Base-by-base conservation (phyloP, 2,797 vertebrate species). In the Sciurus carolinensis region DNA sequence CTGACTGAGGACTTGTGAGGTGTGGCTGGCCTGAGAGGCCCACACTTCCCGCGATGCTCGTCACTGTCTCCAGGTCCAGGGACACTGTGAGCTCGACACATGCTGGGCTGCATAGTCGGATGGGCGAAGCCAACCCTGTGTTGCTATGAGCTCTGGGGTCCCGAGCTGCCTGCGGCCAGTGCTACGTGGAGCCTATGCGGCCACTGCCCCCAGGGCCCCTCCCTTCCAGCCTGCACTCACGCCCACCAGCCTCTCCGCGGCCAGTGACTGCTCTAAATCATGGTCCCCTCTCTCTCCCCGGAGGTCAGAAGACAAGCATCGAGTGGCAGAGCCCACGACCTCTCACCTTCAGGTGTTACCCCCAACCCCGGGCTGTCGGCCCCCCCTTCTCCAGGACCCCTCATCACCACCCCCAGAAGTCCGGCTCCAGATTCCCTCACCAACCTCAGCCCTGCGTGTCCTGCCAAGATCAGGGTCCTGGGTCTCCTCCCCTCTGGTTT, bases 281-380 rank as follows among this genome's bases (percentile, higher is more conserved):
- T 22, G 15, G 15, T 79, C 39, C 30, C 12, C 17, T 44, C 69
- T 84, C 69, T 84, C 30, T 11, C 42, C 5, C 10, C 26, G 30
- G 62, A 79, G 50, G 69, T 95, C 72, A 92, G 54, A 81, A 84
- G 84, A 24, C 85, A 89, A 84, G n/a, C n/a, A 62, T 79, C 18
- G 89, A 42, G 81, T 66, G 42, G 67, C 87, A 42, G 87, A 90
- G 75, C 20, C 66, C 26, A 75, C 64, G 50, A 59, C 66, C 24
- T 77, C 72, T 44, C 59, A 91, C 79, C 20, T 77, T 62, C n/a
- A 69, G 69, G 36, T n/a, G 36, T 83, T 50, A 50, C 17, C 69
- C 84, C 81, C 88, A 57, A 3, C 39, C 52, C 52, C 18, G 66
- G 77, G 44, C 50, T 77, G 10, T 26, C 33, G 50, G 4, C 17